Evolutionary conservation across 2,113 vertebrate species (phyloP), one percentile per base, ranked within the genome.

Genomic region (Entelurus aequoreus): DNA sequence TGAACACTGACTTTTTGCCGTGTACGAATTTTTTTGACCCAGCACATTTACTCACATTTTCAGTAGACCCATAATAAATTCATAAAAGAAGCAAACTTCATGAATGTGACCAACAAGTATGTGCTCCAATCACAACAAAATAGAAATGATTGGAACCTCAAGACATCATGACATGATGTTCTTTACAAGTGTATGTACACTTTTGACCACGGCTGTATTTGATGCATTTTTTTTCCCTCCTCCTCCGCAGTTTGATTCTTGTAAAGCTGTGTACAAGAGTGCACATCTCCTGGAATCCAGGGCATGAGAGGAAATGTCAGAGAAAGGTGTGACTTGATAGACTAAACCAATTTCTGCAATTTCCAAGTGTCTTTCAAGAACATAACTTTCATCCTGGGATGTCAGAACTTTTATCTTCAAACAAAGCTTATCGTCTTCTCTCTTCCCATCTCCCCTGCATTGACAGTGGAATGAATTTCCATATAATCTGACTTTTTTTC

Each of bases 331-430:
- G 68, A 58, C 60, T 47, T 72, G 5, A 69, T 76, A 79, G 76
- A 67, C 76, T 7, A 74, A 80, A 75, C 77, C 73, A 71, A 80
- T 85, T 85, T 81, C 72, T 61, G 66, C 67, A 59, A 65, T 59
- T 51, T 79, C 70, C 60, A 61, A 74, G 62, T 55, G 68, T 53
- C 77, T 82, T 86, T 80, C 67, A 64, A 67, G 77, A 73, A 79
- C 81, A 71, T 72, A 66, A 68, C 62, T 16, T 48, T 68, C 62
- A 69, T 68, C 57, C 58, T 68, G 78, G 63, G 70, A 72, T 21
- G 65, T 68, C 50, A 65, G 61, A 76, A 82, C 75, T 80, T 82
- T 82, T 73, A 83, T 87, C 84, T 83, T 83, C 80, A 86, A 84
- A 83, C 72, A 61, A 73, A 66, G 76, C 70, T 76, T 74, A 80